Conservation (phyloP, 2,888 invertebrate genomes). For the Heterodera filipjevi region DNA sequence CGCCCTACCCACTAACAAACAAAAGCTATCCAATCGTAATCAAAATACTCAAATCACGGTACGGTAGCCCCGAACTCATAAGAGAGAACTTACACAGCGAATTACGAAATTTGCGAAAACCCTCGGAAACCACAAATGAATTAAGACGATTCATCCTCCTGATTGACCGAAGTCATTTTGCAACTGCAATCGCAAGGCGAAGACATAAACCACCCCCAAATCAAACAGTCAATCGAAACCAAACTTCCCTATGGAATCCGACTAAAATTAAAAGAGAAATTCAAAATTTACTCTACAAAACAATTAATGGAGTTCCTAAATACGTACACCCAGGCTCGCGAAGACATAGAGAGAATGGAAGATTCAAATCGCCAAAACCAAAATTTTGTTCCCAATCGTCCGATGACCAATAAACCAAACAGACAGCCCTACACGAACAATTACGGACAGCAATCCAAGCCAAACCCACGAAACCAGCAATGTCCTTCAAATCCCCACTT, state of each 20-base stretch:
- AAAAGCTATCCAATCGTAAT: background rate
- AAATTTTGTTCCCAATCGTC: background rate
- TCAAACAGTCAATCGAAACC: background rate
- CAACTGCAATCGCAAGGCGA: background rate
- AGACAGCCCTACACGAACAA: background rate
- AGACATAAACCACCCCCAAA: background rate
- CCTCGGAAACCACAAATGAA: background rate
- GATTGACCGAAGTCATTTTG: background rate
- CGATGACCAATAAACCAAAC: background rate
- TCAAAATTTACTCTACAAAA: background rate
- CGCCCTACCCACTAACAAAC: background rate
- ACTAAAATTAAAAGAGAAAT: background rate
- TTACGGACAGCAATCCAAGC: background rate
- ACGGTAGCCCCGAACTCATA: background rate
- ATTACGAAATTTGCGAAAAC: background rate
- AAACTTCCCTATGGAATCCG: background rate
- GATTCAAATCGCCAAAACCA: background rate
- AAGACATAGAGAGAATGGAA: constrained; percentile 3
- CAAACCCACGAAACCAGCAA: too few species aligned
- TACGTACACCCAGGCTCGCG: background rate
- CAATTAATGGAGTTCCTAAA: background rate
- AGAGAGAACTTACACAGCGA: background rate
- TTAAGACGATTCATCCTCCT: background rate
- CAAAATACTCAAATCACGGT: background rate
- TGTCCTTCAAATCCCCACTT: too few species aligned